Conservation (phyloP, 2,888 invertebrate genomes). For the Hetaerina titia region DNA sequence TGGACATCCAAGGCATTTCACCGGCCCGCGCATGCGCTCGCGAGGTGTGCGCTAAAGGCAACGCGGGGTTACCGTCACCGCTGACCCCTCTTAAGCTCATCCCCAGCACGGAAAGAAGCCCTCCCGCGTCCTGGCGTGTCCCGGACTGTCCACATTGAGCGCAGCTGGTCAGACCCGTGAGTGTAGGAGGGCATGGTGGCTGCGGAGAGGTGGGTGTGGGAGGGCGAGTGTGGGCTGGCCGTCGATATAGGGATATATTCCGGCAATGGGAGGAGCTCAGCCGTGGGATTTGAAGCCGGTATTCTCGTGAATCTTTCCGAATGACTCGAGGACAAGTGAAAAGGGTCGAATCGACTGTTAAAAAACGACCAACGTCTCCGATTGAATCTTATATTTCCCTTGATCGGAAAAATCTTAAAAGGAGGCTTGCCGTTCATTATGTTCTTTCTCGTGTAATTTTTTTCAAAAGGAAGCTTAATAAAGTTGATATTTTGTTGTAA, state of each 20-base stretch:
- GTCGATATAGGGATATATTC: constrained; percentile 12
- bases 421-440: neutral
- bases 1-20: neutral
- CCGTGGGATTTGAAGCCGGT: neutral
- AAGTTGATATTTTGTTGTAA: too few relatives aligned
- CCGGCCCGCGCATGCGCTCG: neutral
- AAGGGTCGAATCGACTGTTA: neutral
- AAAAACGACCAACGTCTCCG: neutral
- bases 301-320: neutral
- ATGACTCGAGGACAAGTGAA: neutral
- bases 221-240: neutral
- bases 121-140: neutral
- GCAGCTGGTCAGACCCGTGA: neutral
- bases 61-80: neutral
- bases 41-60: neutral
- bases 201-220: neutral
- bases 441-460: too few relatives aligned
- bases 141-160: neutral
- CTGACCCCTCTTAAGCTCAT: neutral
- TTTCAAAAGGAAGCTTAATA: too few relatives aligned
- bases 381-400: neutral
- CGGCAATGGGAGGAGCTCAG: neutral
- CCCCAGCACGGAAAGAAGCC: neutral
- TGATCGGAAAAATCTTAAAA: neutral
- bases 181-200: neutral